These are phyloP conservation scores for Drosophila kokeensis DNA, from an alignment of 2,888 invertebrate species.

Conservation along the genomic window DNA sequence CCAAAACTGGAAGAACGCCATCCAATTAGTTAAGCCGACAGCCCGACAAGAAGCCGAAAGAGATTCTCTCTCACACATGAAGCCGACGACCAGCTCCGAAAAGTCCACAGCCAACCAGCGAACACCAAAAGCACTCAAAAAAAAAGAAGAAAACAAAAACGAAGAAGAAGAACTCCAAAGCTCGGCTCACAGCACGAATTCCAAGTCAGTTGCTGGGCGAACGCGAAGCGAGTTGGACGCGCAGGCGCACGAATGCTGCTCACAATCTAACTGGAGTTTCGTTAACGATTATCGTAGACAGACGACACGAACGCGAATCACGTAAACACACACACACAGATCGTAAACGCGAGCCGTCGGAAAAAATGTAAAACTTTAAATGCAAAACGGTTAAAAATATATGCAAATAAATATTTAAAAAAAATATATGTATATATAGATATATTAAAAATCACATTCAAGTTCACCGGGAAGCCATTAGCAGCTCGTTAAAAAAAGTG, in stretches of 20 bases:
- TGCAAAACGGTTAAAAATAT: slow-evolving; percentile 36
- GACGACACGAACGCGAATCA: slow-evolving; percentile 24
- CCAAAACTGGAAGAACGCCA: slow-evolving; percentile 69
- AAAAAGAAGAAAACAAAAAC: slow-evolving; percentile 22
- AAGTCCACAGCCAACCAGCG: slow-evolving; percentile 58
- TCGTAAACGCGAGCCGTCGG: slow-evolving; percentile 51
- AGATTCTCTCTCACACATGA: slow-evolving; percentile 40
- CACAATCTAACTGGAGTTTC: slow-evolving; percentile 37
- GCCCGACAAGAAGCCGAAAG: slow-evolving; percentile 28
- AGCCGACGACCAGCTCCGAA: slow-evolving; percentile 58
- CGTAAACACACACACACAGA: slow-evolving; percentile 19
- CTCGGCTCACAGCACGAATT: slow-evolving; percentile 13
- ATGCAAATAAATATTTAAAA: slow-evolving; percentile 24
- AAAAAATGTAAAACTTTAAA: slow-evolving; percentile 15
- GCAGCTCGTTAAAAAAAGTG: slow-evolving; percentile 47
- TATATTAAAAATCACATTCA: slow-evolving; percentile 24
- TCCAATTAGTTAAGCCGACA: slow-evolving; percentile 70
- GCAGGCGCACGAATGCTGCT: slow-evolving; percentile 62
- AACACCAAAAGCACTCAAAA: slow-evolving; percentile 63
- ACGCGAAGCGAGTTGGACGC: slow-evolving; percentile 68
- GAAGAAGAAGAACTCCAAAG: slow-evolving; percentile 21
- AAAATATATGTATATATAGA: neutral
- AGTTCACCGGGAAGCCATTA: slow-evolving; percentile 52
- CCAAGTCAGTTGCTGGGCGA: slow-evolving; percentile 62
- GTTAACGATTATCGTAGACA: slow-evolving; percentile 39